Base-by-base conservation (phyloP, 2,888 invertebrate species). In the Heliconius aoede region DNA sequence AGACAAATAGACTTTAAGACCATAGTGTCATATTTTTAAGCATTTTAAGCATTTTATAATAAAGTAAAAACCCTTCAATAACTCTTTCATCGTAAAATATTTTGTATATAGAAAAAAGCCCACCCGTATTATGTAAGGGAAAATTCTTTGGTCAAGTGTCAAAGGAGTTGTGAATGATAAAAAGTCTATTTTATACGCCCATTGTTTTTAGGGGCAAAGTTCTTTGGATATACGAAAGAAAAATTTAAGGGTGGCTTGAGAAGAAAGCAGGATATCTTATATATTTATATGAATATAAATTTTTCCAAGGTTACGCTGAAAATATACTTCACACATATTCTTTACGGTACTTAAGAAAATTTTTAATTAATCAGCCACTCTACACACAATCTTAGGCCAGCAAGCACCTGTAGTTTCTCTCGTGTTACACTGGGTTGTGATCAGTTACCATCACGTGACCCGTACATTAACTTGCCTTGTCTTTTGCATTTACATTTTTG, bases 141-240 rank as follows among this genome's bases (percentile, higher is more conserved):
- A 60, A 26, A 71, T 36, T 60, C 60, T 61, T 72, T 60, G 60
- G 72, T 72, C 72, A 61, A 72, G 72, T 72, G 72, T 72, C 72
- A 72, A 72, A 72, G 72, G 40, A 72, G 21, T 60, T 61, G 61
- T 72, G 60, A 72, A 72, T 60, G 72, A 72, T 40, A 36, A 71
- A 60, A 36, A 60, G 60, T 26, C 11, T 32, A 32, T 60, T 72
- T 60, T 58, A 68, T 68, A n/a, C 68, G 58, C 32, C 71, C 71
- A 60, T 72, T 72, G 72, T 72, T 72, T 60, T 58, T 36, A 13
- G 58, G 60, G 32, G 24, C 60, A 24, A 58, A 28, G 36, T 72
- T 72, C 26, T 72, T 72, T 26, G 26, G 40, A 36, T 40, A 36
- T 40, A 60, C 26, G 60, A 65, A 40, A 40, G 7, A 72, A 72